Evolutionary conservation across 2,888 invertebrate genomes (phyloP), one percentile per base, ranked within the genome.

Genomic region (Caenorhabditis drosophilae): DNA sequence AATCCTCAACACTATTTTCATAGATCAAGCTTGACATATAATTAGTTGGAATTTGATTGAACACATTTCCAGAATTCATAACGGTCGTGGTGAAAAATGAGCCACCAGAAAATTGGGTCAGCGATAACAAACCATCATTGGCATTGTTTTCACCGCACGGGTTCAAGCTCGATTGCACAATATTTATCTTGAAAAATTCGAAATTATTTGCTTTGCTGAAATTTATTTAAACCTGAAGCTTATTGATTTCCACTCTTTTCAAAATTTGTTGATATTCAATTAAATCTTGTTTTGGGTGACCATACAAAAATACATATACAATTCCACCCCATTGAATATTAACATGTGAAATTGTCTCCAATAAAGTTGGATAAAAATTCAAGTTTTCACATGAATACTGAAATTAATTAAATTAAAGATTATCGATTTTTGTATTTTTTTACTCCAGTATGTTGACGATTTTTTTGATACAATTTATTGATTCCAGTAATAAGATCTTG

Each of bases 71-170:
- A 25, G 73, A 68, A 12, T 73, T 69, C 6, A 55, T 52, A 36
- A 58, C 63, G 1, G 57, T 53, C 22, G 67, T 64, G 3, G 68
- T 60, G 20, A 64, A 46, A 50, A 66, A 75, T 1, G 56, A 26
- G 16, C 75, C 75, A 25, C 75, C 73, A 20, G 73, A 62, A 22
- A 60, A 58, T 31, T 69, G 64, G 7, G 70, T 36, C 16, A 73
- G 25, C 1, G 50, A 48, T 26, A 68, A 54, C 15, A 73, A 41
- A 9, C 68, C 71, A 31, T 67, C 68, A 15, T 62, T 25, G 1
- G 56, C 45, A 45, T 60, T 71, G 27, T 73, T 67, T 23, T 66
- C 45, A 0, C 75, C 75, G 44, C 75, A 75, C 9, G 73, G 75
- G 22, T 66, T 70, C 34, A 67, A 41, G 44, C 67, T 59, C 16